Percentiles rank a stretch among this genome's conserved stretches.
These are phyloP conservation scores for Chloroceryle aenea DNA, from an alignment of 2,113 vertebrate species.

Conservation along the genomic window DNA sequence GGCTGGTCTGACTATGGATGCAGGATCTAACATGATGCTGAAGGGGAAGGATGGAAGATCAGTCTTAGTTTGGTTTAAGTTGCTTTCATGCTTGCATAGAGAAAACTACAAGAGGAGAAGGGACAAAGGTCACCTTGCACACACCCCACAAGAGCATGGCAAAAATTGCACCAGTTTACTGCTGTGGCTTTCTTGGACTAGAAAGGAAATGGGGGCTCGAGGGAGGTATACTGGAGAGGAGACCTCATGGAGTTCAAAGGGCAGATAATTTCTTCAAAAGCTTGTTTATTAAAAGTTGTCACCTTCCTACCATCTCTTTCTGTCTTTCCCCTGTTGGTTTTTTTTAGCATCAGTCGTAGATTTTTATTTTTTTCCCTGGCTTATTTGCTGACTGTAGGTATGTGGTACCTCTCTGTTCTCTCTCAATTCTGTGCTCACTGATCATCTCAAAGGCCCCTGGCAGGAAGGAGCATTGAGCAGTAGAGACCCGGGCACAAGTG, in stretches of 20 bases:
- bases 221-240: background rate
- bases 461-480: background rate
- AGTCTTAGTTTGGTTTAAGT: background rate
- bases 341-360: background rate
- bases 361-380: background rate
- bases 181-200: background rate
- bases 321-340: background rate
- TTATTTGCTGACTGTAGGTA: background rate
- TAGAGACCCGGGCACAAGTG: accelerated
- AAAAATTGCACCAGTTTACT: background rate
- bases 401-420: background rate
- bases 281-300: background rate
- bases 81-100: accelerated
- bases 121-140: background rate
- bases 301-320: background rate
- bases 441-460: background rate
- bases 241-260: background rate
- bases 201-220: background rate
- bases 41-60: background rate
- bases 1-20: accelerated
- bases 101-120: background rate
- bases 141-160: background rate
- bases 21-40: accelerated
- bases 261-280: background rate
- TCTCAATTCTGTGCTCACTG: background rate